These are phyloP conservation scores for Crocallis elinguaria DNA, from an alignment of 2,888 invertebrate genomes.

Conservation along the genomic window DNA sequence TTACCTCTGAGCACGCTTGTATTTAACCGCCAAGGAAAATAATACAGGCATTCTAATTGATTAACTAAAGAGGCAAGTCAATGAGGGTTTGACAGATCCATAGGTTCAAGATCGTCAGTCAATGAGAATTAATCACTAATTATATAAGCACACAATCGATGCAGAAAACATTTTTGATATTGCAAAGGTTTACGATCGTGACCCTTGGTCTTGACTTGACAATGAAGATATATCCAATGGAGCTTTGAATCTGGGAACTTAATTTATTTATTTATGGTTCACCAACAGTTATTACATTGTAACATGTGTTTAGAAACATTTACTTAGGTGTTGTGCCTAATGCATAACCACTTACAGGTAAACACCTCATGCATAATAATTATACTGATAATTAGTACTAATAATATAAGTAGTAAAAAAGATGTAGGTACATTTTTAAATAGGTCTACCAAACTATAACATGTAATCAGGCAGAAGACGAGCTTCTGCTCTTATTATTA, in stretches of 20 bases:
- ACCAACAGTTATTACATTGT: too few relatives aligned
- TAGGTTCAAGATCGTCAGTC: constrained; percentile 29
- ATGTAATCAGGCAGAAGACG: too few relatives aligned
- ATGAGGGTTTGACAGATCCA: constrained; percentile 29
- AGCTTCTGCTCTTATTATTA: too few relatives aligned
- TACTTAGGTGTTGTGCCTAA: too few relatives aligned
- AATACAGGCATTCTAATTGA: constrained; percentile 28
- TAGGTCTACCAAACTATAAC: too few relatives aligned
- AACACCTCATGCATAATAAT: too few relatives aligned
- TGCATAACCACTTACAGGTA: too few relatives aligned
- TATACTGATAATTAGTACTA: too few relatives aligned
- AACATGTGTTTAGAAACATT: too few relatives aligned
- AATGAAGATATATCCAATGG: constrained; percentile 7
- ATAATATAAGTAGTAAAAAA: too few relatives aligned
- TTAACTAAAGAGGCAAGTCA: constrained; percentile 24
- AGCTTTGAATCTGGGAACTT: background rate
- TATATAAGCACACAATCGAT: constrained; percentile 31
- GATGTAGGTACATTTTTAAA: too few relatives aligned
- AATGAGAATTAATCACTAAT: constrained; percentile 33
- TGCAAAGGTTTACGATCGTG: constrained; percentile 32
- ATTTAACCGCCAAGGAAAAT: constrained; percentile 22
- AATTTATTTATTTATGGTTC: too few relatives aligned
- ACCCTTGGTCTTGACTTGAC: constrained; percentile 20
- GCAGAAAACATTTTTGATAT: constrained; percentile 33
- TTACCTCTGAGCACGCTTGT: constrained; percentile 16